These are phyloP conservation scores for Hyperoplus immaculatus DNA, from an alignment of 2,797 vertebrate genomes.

Conservation along the genomic window DNA sequence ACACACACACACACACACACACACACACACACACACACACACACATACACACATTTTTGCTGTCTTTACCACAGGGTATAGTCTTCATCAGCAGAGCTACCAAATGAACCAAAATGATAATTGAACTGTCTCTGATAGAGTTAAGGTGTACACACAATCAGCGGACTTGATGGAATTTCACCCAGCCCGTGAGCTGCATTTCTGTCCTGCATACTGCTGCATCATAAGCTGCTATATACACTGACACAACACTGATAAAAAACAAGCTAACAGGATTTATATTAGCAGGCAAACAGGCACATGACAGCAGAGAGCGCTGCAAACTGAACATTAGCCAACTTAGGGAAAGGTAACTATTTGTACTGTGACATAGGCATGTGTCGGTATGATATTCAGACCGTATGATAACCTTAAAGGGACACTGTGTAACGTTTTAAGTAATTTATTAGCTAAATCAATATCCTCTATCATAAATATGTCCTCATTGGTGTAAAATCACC, in stretches of 20 bases:
- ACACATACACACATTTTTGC: no score
- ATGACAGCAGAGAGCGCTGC: slow-evolving; percentile 1
- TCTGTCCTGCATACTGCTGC: not conserved
- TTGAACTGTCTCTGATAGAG: not conserved
- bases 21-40: no score
- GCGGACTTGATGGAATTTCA: slow-evolving; percentile 26
- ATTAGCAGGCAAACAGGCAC: slow-evolving; percentile 20
- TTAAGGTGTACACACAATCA: not conserved
- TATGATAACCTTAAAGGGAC: no score
- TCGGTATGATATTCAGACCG: no score
- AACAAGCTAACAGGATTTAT: slow-evolving; percentile 29
- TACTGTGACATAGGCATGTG: no score
- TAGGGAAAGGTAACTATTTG: not conserved
- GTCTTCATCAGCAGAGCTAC: not conserved
- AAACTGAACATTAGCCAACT: slow-evolving; percentile 1
- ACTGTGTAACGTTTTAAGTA: no score
- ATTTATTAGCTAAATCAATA: no score
- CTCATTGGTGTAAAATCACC: no score
- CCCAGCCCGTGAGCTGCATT: slow-evolving; percentile 1
- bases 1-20: no score
- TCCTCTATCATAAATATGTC: no score
- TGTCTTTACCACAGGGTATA: not conserved
- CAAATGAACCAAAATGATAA: not conserved
- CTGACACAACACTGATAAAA: slow-evolving; percentile 51
- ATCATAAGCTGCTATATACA: not conserved